Conservation (phyloP, 2,888 invertebrate species). For the Macaria liturata region DNA sequence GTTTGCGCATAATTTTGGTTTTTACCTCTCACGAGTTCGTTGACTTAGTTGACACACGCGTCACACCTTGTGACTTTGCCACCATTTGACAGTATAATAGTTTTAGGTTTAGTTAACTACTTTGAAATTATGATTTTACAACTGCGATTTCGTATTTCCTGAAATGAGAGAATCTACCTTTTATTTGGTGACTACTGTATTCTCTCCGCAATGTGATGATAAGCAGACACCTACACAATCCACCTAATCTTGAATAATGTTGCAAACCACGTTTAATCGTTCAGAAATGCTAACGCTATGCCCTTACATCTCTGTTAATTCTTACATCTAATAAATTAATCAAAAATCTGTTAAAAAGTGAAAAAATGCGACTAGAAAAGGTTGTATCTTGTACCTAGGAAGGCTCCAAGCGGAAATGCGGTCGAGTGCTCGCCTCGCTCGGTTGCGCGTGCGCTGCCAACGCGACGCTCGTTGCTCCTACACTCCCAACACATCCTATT, state of each 20-base stretch:
- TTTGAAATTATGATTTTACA: conserved; percentile 14
- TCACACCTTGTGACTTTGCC: conserved; percentile 49
- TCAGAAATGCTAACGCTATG: no score
- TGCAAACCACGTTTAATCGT: no score
- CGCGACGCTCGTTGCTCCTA: conserved; percentile 72
- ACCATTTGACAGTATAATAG: conserved; percentile 58
- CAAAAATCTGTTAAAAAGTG: conserved; percentile 31
- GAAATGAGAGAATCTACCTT: no score
- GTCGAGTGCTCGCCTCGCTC: conserved; percentile 73
- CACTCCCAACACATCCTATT: conserved; percentile 36
- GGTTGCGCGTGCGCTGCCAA: conserved; percentile 69
- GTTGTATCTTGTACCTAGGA: conserved; percentile 56
- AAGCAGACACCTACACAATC: no score
- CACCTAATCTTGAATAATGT: no score
- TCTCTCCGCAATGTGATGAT: no score
- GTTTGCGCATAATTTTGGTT: conserved; percentile 21
- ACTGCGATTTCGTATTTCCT: no score
- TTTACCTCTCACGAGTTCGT: conserved; percentile 49
- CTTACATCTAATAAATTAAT: no score
- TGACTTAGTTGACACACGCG: conserved; percentile 51
- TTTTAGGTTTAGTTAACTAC: conserved; percentile 30
- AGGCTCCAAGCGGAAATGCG: conserved; percentile 74
- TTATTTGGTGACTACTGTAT: no score
- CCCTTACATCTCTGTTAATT: no score
- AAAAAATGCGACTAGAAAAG: conserved; percentile 36